These are phyloP conservation scores for Caradrina kadenii DNA, from an alignment of 2,888 invertebrate species.

Conservation along the genomic window DNA sequence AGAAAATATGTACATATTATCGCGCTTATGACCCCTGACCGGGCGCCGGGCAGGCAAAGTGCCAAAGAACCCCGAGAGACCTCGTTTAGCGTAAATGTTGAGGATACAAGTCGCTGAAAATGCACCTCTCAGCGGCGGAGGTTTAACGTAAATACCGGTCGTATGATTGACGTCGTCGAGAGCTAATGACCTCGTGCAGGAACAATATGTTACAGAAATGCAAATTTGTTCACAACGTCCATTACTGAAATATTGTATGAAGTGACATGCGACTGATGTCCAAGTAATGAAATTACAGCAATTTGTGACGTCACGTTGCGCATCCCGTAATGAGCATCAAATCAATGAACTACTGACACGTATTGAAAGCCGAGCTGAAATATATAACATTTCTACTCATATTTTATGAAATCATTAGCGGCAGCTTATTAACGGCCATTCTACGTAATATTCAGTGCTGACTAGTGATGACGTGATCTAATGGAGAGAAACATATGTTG, in stretches of 20 bases:
- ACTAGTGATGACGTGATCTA: no score
- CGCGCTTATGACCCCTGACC: conserved; percentile 3
- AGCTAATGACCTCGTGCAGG: background rate
- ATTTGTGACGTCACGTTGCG: background rate
- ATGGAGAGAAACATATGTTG: no score
- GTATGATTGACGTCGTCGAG: background rate
- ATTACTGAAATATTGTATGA: background rate
- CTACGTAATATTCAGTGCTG: background rate
- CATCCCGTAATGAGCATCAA: conserved; percentile 6
- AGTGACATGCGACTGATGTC: background rate
- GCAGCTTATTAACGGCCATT: background rate
- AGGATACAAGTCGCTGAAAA: conserved; percentile 26
- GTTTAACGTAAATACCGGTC: background rate
- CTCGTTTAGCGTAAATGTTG: conserved; percentile 33
- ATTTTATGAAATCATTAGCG: conserved; percentile 9
- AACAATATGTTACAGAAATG: background rate
- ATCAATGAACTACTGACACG: conserved; percentile 15
- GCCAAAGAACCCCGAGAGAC: conserved; percentile 36
- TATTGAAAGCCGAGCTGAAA: conserved; percentile 2
- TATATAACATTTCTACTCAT: conserved; percentile 1
- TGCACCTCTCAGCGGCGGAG: background rate
- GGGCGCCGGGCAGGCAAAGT: conserved; percentile 14
- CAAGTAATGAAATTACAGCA: conserved; percentile 6
- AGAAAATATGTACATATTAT: conserved; percentile 33
- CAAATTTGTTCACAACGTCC: background rate